A percentile compares a stretch with the other conserved stretches of the same genome.
These are phyloP conservation scores for Arrhamphus sclerolepis DNA, from an alignment of 2,797 vertebrate species.

Conservation along the genomic window DNA sequence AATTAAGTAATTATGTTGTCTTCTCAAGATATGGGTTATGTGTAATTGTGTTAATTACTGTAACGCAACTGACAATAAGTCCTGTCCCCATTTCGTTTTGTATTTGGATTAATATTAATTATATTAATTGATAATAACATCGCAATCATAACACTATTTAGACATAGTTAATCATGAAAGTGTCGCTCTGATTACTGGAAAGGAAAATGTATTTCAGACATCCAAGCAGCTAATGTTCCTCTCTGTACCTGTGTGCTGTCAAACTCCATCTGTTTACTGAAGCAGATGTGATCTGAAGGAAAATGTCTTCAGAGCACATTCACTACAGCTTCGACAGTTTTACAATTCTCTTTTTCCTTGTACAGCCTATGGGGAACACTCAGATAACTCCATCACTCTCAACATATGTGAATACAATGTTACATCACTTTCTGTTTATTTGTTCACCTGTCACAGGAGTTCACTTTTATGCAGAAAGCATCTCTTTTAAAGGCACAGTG, in stretches of 20 bases:
- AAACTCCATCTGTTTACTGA: constrained; percentile 19
- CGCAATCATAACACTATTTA: constrained; percentile 2
- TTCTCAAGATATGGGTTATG: too few relatives aligned
- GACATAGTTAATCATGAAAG: constrained; percentile 1
- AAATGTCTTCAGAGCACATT: too few relatives aligned
- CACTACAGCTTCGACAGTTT: too few relatives aligned
- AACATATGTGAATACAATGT: too few relatives aligned
- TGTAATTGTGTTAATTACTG: background rate
- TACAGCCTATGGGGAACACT: too few relatives aligned
- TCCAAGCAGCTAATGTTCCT: background rate
- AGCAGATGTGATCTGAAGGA: background rate
- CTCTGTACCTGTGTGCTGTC: constrained; percentile 13
- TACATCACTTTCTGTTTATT: too few relatives aligned
- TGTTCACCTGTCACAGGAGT: too few relatives aligned
- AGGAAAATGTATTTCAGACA: constrained; percentile 9
- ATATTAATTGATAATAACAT: background rate
- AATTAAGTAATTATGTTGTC: constrained; percentile 14
- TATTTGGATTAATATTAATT: constrained; percentile 5
- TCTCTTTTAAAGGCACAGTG: too few relatives aligned
- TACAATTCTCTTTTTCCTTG: too few relatives aligned
- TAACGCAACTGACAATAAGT: constrained; percentile 4
- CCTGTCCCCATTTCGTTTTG: background rate
- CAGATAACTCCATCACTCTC: too few relatives aligned
- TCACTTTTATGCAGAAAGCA: too few relatives aligned
- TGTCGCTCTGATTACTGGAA: background rate